A percentile compares a stretch with the other conserved stretches of the same genome.
phyloP scores from a whole-genome alignment of 2,797 vertebrate species.

The Crocodylus rhombifer region DNA sequence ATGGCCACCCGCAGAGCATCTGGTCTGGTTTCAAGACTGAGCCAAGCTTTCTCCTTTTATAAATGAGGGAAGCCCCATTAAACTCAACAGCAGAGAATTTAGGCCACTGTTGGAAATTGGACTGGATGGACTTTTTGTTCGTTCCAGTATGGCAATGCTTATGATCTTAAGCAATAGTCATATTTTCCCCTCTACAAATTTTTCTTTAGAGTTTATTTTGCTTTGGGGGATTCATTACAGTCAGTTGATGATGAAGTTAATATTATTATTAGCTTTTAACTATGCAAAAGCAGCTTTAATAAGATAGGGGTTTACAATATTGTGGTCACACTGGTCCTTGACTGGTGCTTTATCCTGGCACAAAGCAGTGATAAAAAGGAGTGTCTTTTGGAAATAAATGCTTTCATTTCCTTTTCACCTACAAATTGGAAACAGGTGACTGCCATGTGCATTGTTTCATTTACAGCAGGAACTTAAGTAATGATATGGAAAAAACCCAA shows the following conservation, averaged over 20 bases:
- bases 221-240: not conserved
- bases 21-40: not conserved
- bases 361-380: not conserved
- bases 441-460: not conserved
- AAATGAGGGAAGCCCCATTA: not conserved
- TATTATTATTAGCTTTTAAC: not conserved
- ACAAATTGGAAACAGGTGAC: constrained; percentile 20
- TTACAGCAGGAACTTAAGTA: not conserved
- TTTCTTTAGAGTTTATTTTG: not conserved
- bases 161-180: not conserved
- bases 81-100: not conserved
- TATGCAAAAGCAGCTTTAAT: not conserved
- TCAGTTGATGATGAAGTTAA: not conserved
- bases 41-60: not conserved
- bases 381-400: not conserved
- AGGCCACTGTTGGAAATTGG: not conserved
- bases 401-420: not conserved
- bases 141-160: not conserved
- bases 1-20: not conserved
- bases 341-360: not conserved
- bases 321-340: not conserved
- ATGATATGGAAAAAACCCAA: not conserved
- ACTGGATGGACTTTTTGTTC: not conserved
- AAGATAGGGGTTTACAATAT: not conserved
- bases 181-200: not conserved